A percentile compares a stretch with the other conserved stretches of the same genome.
Evolutionary conservation across 2,797 vertebrate species (phyloP).

Genomic region (Helostoma temminkii): DNA sequence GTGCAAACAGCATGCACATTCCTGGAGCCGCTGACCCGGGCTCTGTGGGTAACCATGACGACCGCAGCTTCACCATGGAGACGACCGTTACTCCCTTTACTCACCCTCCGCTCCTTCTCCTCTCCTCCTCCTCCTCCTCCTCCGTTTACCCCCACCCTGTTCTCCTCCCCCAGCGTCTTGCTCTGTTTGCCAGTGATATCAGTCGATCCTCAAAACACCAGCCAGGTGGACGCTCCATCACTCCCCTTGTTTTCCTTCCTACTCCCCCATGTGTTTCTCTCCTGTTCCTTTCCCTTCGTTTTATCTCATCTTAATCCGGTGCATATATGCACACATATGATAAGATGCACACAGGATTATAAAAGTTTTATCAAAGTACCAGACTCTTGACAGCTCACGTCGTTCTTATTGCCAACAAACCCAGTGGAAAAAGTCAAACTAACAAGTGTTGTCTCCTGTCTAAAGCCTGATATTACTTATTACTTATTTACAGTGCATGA

Average conservation of each 20-base stretch:
- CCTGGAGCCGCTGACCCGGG: constrained; percentile 85
- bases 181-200: constrained; percentile 25
- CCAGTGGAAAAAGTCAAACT: not conserved
- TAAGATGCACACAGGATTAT: not conserved
- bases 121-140: constrained; percentile 22
- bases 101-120: constrained; percentile 43
- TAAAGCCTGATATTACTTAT: not conserved
- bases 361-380: not conserved
- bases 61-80: constrained; percentile 86
- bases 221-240: constrained; percentile 33
- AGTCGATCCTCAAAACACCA: constrained; percentile 13
- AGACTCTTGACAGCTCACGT: not conserved
- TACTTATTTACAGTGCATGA: not conserved
- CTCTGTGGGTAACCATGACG: constrained; percentile 85
- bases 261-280: not conserved
- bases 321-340: not conserved
- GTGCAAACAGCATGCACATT: constrained; percentile 84
- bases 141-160: constrained; percentile 17
- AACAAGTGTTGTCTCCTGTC: not conserved
- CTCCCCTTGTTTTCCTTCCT: not conserved
- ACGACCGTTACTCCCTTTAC: constrained; percentile 81
- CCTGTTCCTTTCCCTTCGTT: not conserved
- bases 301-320: not conserved
- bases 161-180: constrained; percentile 44
- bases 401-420: not conserved